Evolutionary conservation across 2,888 invertebrate genomes (phyloP), one percentile per base, ranked within the genome.

Genomic region (Dione vanillae): DNA sequence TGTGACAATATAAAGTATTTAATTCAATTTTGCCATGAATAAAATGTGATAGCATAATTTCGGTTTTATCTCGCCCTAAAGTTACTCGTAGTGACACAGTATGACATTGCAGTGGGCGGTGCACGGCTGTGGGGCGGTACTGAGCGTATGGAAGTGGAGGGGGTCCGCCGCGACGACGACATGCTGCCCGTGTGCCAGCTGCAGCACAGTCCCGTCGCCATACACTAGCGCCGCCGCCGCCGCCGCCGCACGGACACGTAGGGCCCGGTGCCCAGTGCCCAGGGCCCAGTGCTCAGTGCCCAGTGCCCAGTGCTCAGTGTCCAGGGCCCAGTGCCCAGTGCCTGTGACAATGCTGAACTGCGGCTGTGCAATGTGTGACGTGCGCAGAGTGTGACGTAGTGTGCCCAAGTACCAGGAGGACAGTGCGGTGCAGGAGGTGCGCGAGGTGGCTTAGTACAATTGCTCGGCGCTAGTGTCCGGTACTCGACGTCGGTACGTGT

Each of bases 121-220:
- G 80, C 83, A 78, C 83, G 83, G 75, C 84, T 83, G 78, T 84
- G 84, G 88, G 87, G 90, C 82, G 86, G 87, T 78, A 95, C 96
- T 78, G 97, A 97, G 96, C 97, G 97, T 82, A 97, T 97, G 93
- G 92, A 92, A 74, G 92, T 91, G 77, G 92, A 92, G 82, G 84
- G 80, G 71, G 88, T 85, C 77, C 86, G 90, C 59, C 90, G 91
- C 79, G 87, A 87, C 75, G 93, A 91, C 79, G 92, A 93, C 78
- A 96, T 98, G 97, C 96, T 97, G 83, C 97, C 89, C 77, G 97
- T 97, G 80, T 97, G 97, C 79, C 80, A 83, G 78, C 96, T 97
- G 86, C 97, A 97, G 92, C 97, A 98, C 94, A 97, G 97, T 94
- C 97, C 98, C 82, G 98, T 98, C 85, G 97, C 97, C 89, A 98